Evolutionary conservation across 2,797 vertebrate genomes (phyloP), one percentile per base, ranked within the genome.

Genomic region (Platyrinchus mystaceus): DNA sequence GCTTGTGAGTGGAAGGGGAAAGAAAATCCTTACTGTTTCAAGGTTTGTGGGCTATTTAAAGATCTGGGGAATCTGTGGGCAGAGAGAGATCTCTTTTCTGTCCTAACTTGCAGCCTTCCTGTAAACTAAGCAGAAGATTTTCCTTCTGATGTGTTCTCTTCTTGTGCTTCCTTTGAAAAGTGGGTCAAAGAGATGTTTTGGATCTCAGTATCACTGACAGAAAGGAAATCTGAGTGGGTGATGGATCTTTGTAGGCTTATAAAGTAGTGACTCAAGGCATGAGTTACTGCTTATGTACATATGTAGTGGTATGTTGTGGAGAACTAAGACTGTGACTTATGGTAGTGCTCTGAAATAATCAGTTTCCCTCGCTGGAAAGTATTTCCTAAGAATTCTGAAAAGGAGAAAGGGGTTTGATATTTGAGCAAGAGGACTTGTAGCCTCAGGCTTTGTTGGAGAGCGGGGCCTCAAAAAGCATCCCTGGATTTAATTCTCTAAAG

Each of bases 181-280:
- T 84, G 90, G 86, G 90, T 94, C 59, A 78, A 90, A 94, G 87
- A 85, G 67, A 80, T 84, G 63, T 93, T 90, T 95, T 84, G 81
- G 70, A 92, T 90, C 74, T 87, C 60, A 24, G 27, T 89, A 34
- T 89, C 68, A 60, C 60, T 82, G 64, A 44, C 60, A 82, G 80
- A 93, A 84, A 70, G 70, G 56, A 88, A 79, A 90, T 87, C 56
- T 67, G 59, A 90, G 86, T 84, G 86, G 78, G 59, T 74, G 88
- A 88, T 82, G 70, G 59, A 60, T 90, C 44, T 87, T 68, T 80
- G 52, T 87, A 63, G 84, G 34, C n/a, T 89, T 87, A 49, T 81
- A 50, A 82, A 53, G 53, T 26, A 75, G 24, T 69, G 49, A 63
- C 43, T 92, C n/a, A 44, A 67, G 55, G 32, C 24, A 26, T 47